These are phyloP conservation scores for Mythimna impura DNA, from an alignment of 2,888 invertebrate genomes.

Conservation along the genomic window DNA sequence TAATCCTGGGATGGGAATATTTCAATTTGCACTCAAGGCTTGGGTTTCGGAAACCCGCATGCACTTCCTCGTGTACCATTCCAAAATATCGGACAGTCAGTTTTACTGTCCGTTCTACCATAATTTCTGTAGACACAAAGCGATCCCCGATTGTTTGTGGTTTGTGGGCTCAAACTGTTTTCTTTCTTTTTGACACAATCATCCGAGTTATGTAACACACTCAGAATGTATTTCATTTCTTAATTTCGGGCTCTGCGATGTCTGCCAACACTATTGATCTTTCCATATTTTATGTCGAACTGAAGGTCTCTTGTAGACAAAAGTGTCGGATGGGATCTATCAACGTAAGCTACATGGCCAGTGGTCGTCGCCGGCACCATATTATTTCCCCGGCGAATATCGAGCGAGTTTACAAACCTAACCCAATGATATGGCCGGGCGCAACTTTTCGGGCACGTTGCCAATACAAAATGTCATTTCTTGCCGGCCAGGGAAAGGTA, in stretches of 20 bases:
- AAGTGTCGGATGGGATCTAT: constrained; percentile 7
- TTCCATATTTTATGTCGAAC: not conserved
- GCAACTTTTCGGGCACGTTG: constrained; percentile 73
- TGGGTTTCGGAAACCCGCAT: not conserved
- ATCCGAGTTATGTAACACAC: not conserved
- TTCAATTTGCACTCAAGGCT: not conserved
- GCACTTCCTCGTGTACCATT: not conserved
- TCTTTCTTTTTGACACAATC: not conserved
- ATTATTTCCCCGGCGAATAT: constrained; percentile 54
- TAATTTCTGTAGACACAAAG: not conserved
- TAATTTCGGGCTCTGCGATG: not conserved
- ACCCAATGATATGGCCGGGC: constrained; percentile 67
- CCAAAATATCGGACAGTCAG: not conserved
- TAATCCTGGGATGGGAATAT: not conserved
- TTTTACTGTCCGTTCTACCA: not conserved
- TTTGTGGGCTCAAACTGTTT: not conserved
- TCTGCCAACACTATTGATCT: constrained; percentile 16
- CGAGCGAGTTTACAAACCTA: constrained; percentile 69
- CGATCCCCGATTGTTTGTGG: not conserved
- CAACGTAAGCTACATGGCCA: constrained; percentile 6
- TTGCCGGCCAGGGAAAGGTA: constrained; percentile 63
- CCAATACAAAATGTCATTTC: constrained; percentile 72
- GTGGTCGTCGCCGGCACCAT: constrained; percentile 3
- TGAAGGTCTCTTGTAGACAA: not conserved
- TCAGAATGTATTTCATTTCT: not conserved